These are phyloP conservation scores for Chrysocyon brachyurus DNA, from an alignment of 2,797 vertebrate species.

Conservation along the genomic window DNA sequence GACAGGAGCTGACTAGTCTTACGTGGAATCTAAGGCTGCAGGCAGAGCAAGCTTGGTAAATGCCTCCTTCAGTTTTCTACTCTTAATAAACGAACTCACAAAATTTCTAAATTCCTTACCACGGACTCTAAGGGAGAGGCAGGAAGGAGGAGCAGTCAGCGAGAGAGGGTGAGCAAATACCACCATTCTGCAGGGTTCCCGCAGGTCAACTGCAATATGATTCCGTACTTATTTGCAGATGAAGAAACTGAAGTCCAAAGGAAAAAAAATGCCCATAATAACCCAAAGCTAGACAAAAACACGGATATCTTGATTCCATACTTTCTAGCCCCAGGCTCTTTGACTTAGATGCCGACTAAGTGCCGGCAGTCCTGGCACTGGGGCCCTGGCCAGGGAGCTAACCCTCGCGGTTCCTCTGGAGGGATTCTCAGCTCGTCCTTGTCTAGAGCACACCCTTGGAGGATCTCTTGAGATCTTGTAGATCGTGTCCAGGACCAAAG, in stretches of 20 bases:
- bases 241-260: background rate
- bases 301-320: fast-evolving
- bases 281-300: background rate
- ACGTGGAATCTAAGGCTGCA: background rate
- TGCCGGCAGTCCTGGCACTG: background rate
- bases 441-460: fast-evolving
- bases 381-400: background rate
- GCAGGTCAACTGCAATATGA: background rate
- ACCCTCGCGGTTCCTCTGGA: background rate
- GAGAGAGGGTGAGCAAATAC: background rate
- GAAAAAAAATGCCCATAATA: background rate
- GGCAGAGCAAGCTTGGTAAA: background rate
- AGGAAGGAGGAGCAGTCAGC: background rate
- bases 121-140: background rate
- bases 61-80: conserved; percentile 12
- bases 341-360: too few species aligned
- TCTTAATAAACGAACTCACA: conserved; percentile 19
- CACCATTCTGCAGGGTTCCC: too few species aligned
- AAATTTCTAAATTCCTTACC: background rate
- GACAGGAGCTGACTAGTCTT: background rate
- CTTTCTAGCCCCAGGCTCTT: too few species aligned
- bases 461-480: too few species aligned
- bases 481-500: background rate
- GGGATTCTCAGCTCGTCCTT: too few species aligned
- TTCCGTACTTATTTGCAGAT: background rate